A percentile compares a stretch with the other conserved stretches of the same genome.
Evolutionary conservation across 2,797 vertebrate genomes (phyloP).

Genomic region (Ficedula albicollis): DNA sequence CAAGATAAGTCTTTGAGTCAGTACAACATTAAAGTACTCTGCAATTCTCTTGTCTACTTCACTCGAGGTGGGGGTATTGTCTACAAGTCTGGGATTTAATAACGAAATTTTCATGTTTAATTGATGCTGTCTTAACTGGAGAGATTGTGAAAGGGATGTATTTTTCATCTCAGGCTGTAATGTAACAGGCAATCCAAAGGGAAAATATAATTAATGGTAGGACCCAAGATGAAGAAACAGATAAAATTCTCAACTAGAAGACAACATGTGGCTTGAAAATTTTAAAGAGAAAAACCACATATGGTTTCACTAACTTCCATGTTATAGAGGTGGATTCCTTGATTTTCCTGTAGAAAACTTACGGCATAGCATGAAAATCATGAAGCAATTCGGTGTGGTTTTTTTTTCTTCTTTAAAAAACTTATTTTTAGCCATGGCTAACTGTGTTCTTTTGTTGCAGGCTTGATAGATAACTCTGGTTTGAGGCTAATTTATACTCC

Average conservation of each 20-base stretch:
- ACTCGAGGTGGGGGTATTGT: neutral
- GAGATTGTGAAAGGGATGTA: neutral
- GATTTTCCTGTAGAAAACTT: neutral
- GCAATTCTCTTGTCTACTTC: neutral
- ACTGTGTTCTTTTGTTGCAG: conserved; percentile 69
- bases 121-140: neutral
- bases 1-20: neutral
- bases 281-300: neutral
- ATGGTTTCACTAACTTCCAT: neutral
- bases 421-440: neutral
- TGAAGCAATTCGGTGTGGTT: neutral
- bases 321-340: neutral
- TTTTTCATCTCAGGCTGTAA: neutral
- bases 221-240: neutral
- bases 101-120: neutral
- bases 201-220: neutral
- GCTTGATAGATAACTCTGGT: conserved; percentile 85
- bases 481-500: conserved; percentile 83
- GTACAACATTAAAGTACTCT: neutral
- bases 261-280: neutral
- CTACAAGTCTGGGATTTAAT: neutral
- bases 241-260: neutral
- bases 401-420: neutral
- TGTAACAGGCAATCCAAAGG: neutral
- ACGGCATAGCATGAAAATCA: neutral